Evolutionary conservation across 2,797 vertebrate genomes (phyloP), one percentile per base, ranked within the genome.

Genomic region (Sebastes umbrosus): DNA sequence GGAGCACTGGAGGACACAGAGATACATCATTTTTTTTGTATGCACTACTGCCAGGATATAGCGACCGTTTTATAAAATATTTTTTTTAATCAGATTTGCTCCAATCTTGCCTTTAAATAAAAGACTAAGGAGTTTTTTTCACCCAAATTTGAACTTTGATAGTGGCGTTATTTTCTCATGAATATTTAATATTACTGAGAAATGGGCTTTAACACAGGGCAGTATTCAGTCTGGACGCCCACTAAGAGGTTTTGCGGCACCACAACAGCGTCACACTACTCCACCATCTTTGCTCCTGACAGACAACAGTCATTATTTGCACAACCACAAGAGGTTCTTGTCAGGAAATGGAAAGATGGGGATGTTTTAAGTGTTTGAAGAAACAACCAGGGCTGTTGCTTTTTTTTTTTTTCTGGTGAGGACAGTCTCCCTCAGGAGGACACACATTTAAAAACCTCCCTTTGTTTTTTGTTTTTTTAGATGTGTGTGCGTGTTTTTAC

Each of bases 291-390:
- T 72, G 43, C 25, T 71, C 25, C 55, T 52, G 36, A 74, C 14
- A n/a, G 20, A 73, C 8, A 73, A 73, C 8, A 73, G 55, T 57
- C 65, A 75, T 50, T 22, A 76, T 52, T 73, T 64, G n/a, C 18
- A 65, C 22, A 39, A 59, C 54, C 4, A 50, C 54, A 25, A 55
- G 5, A 43, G 39, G 29, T 36, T 67, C 50, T 31, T 69, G 25
- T 63, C 29, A 32, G 32, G 72, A 66, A 59, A 78, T 8, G n/a
- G 25, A 68, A 43, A 64, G 27, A 83, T 11, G 39, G 29, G 20
- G 31, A 9, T 60, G 22, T 31, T 58, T 32, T 52, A 8, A 39
- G 22, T 55, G 54, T 55, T 55, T 71, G 59, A 60, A 32, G 12
- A 43, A 62, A 73, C n/a, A 63, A 58, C 13, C 11, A 8, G 4